Evolutionary conservation across 92 coral and sea anemone genomes (phyloP).

Genomic region (Epizoanthus rinbou): DNA sequence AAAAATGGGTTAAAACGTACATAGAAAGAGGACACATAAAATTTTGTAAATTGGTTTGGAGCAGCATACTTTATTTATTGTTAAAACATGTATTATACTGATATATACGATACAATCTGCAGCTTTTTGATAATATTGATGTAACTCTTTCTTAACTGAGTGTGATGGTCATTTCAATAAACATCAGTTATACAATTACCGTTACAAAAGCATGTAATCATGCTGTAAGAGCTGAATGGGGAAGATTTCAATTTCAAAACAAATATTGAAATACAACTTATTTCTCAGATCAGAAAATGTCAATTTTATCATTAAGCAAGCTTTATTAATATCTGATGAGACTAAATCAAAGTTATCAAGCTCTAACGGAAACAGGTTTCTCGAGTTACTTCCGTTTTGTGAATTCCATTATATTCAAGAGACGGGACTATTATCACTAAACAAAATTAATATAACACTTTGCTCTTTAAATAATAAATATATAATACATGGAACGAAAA

Average conservation of each 20-base stretch:
- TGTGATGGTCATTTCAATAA: too few species aligned
- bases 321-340: conserved; percentile 46
- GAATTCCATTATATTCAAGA: conserved; percentile 17
- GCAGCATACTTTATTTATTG: too few species aligned
- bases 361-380: conserved; percentile 33
- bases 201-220: too few species aligned
- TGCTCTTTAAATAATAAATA: conserved; percentile 38
- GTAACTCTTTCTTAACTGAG: too few species aligned
- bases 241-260: conserved; percentile 18
- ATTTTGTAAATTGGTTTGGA: conserved; percentile 14
- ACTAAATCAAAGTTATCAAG: conserved; percentile 35
- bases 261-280: conserved; percentile 21
- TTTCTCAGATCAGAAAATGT: conserved; percentile 16
- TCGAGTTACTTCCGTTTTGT: conserved; percentile 42
- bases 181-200: too few species aligned
- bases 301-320: too few species aligned
- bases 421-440: conserved; percentile 18
- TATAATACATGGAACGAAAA: conserved; percentile 26
- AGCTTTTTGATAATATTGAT: too few species aligned
- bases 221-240: conserved; percentile 26
- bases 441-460: conserved; percentile 22
- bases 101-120: too few species aligned
- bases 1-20: conserved; percentile 22
- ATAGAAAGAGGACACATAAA: conserved; percentile 24
- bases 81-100: too few species aligned